A percentile compares a stretch with the other conserved stretches of the same genome.
Evolutionary conservation across 2,797 vertebrate species (phyloP).

Genomic region (Otus scops): DNA sequence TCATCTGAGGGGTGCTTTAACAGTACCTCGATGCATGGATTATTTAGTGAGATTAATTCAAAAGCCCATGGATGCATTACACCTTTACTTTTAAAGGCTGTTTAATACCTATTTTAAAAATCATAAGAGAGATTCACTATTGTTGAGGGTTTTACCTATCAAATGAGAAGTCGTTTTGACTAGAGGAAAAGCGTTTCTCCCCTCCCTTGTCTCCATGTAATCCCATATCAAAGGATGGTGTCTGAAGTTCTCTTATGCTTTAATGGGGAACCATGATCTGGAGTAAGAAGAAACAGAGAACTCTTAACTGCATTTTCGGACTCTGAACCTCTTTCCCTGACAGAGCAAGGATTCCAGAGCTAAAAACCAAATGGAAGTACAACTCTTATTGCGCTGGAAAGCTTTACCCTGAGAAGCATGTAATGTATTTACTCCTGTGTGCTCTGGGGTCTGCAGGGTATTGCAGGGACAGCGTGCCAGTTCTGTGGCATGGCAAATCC

Average conservation of each 20-base stretch:
- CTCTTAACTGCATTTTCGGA: background rate
- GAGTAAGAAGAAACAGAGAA: background rate
- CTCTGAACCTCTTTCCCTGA: background rate
- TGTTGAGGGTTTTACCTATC: background rate
- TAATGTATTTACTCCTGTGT: background rate
- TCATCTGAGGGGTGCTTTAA: background rate
- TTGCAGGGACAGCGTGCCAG: background rate
- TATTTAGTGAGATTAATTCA: background rate
- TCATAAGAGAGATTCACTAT: accelerated
- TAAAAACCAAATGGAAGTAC: background rate
- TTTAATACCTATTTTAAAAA: background rate
- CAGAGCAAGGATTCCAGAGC: background rate
- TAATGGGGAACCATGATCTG: background rate
- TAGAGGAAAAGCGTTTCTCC: background rate
- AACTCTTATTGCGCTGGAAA: background rate
- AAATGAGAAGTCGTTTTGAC: background rate
- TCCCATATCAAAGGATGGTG: background rate
- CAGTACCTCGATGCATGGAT: background rate
- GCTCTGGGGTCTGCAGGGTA: background rate
- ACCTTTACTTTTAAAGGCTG: background rate
- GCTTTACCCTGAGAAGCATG: background rate
- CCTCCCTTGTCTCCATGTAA: background rate
- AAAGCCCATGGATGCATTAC: background rate
- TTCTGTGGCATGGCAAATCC: background rate
- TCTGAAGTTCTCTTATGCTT: background rate